Conservation (phyloP, 2,113 vertebrate genomes). For the Ovibos moschatus region DNA sequence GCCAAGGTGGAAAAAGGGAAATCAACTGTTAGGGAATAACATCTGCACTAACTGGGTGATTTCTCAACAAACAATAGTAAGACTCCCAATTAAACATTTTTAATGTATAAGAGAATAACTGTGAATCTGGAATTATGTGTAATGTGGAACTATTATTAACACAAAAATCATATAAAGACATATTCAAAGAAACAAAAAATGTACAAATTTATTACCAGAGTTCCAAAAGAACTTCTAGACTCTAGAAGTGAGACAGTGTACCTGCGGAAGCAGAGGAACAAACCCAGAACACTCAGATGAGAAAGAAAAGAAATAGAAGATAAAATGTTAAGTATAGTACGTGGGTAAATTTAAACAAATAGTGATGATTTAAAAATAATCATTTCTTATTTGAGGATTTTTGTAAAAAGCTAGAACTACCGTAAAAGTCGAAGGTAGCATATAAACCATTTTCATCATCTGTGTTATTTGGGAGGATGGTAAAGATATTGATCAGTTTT, state of each 20-base stretch:
- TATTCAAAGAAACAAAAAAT: background rate
- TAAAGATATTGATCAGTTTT: background rate
- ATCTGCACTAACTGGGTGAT: background rate
- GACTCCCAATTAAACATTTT: background rate
- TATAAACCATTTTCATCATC: background rate
- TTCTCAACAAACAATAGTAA: background rate
- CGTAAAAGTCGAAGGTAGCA: background rate
- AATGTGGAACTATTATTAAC: background rate
- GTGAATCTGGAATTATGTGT: background rate
- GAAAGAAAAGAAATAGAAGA: background rate
- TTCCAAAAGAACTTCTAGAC: background rate
- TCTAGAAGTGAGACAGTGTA: background rate
- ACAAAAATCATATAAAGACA: background rate
- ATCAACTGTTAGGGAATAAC: background rate
- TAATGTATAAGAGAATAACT: background rate
- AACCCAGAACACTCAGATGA: background rate
- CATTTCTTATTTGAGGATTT: background rate
- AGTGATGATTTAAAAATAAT: background rate
- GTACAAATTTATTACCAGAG: background rate
- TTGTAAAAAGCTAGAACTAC: background rate
- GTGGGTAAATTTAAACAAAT: background rate
- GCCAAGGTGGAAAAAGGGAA: background rate
- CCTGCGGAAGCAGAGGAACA: background rate
- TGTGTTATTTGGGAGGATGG: background rate
- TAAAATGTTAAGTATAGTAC: background rate